Base-by-base conservation (phyloP, 2,888 invertebrate genomes). In the Tenthredo distinguenda region DNA sequence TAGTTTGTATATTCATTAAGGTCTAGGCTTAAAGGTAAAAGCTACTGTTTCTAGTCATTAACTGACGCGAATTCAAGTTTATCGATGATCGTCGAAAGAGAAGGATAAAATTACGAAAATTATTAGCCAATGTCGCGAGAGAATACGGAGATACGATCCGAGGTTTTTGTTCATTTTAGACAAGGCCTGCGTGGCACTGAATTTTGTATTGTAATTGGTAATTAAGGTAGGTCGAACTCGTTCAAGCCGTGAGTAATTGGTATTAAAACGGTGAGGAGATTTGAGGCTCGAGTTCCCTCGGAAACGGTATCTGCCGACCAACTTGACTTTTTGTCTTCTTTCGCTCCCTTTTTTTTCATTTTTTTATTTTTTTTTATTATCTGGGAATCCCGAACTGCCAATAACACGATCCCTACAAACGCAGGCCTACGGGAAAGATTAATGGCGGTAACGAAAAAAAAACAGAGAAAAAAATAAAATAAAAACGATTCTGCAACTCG, bases 401-500 rank as follows among this genome's bases (percentile, higher is more conserved):
- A 81, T 81, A 81, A 40, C 81, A 81, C 40, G 40, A 50, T 40
- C 31, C n/a, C 81, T 26, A 26, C 62, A 40, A 81, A 81, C 62
- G 81, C 81, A 12, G 81, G 81, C 58, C 81, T 81, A 62, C 40
- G 40, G 55, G 15, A 81, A 62, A 81, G 81, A 81, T 62, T 62
- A 62, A 81, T 62, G 62, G 81, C 50, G 31, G 18, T 43, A 34
- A 26, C 3, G 26, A 18, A 50, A 15, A 76, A 50, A 26, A 76
- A 76, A 31, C 1, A 43, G 26, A 74, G n/a, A 43, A 47, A 43
- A 5, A 43, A n/a, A 3, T 5, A 12, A n/a, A 6, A 76, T 50
- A 21, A 43, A 76, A 47, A 21, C 6, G 15, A 10, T 6, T 15
- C 9, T 76, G 9, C 76, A 47, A 47, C 26, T 47, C 72, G 34